phyloP scores from a whole-genome alignment of 2,888 invertebrate genomes.

The Caenorhabditis imperialis region DNA sequence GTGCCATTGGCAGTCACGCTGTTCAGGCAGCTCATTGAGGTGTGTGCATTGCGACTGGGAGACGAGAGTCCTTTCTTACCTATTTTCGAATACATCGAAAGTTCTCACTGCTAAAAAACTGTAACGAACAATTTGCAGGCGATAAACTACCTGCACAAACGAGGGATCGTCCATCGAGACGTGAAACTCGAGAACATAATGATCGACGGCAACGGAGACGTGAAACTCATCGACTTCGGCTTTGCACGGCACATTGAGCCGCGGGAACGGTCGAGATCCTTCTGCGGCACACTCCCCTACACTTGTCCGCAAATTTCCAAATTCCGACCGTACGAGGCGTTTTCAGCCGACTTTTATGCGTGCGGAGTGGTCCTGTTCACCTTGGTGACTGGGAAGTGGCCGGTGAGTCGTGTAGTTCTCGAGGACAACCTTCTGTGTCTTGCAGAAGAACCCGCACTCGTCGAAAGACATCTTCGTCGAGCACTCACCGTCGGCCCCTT shows the following conservation, averaged over 20 bases:
- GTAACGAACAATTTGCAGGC: no score
- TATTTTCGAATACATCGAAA: no score
- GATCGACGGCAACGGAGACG: constrained; percentile 68
- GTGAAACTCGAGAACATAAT: constrained; percentile 69
- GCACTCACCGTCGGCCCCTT: constrained; percentile 44
- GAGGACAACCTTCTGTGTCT: neutral
- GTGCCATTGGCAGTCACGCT: constrained; percentile 62
- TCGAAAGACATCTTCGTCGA: constrained; percentile 36
- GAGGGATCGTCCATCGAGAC: constrained; percentile 57
- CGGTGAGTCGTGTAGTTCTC: constrained; percentile 27
- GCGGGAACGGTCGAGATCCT: constrained; percentile 64
- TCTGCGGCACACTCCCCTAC: constrained; percentile 71
- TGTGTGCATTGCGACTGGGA: no score
- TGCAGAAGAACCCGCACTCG: constrained; percentile 4
- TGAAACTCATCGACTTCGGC: constrained; percentile 71
- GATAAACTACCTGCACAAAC: constrained; percentile 66
- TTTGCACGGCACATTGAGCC: constrained; percentile 64
- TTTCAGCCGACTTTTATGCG: constrained; percentile 67
- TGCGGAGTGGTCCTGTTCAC: constrained; percentile 70
- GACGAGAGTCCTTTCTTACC: no score
- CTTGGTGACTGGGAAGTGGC: constrained; percentile 70
- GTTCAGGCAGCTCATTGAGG: constrained; percentile 71
- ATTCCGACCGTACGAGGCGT: constrained; percentile 64
- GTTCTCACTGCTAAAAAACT: no score
- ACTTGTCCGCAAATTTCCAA: constrained; percentile 58